phyloP scores from a whole-genome alignment of 2,888 invertebrate genomes.

The Tillus elongatus region DNA sequence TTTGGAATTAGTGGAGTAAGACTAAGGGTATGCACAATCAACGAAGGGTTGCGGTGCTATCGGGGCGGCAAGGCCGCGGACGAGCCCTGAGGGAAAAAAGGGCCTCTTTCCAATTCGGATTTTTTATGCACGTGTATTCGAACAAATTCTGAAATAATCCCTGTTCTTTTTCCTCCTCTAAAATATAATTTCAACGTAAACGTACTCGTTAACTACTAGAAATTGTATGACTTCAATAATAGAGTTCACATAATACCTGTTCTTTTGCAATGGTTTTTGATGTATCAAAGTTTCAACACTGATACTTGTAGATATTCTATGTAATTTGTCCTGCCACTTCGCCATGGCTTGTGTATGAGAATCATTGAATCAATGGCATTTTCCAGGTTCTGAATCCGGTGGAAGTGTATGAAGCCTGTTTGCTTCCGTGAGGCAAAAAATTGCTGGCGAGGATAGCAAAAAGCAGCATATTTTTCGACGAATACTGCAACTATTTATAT shows the following conservation, averaged over 20 bases:
- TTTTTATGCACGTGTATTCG: slow-evolving; percentile 12
- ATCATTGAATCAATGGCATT: too few species aligned
- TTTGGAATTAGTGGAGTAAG: too few species aligned
- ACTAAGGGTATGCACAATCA: too few species aligned
- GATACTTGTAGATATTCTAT: slow-evolving; percentile 8
- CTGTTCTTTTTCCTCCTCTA: slow-evolving; percentile 10
- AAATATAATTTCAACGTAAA: slow-evolving; percentile 11
- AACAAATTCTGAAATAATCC: slow-evolving; percentile 13
- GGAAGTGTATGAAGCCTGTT: slow-evolving; percentile 8
- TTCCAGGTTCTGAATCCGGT: too few species aligned
- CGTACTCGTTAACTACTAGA: slow-evolving; percentile 10
- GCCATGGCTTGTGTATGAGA: slow-evolving; percentile 13
- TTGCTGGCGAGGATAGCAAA: too few species aligned
- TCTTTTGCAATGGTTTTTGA: slow-evolving; percentile 10
- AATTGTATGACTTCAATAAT: slow-evolving; percentile 13
- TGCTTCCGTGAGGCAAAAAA: too few species aligned
- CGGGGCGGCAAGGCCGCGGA: too few species aligned
- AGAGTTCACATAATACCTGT: too few species aligned
- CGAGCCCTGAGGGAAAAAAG: too few species aligned
- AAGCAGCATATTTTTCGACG: too few species aligned
- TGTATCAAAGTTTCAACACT: slow-evolving; percentile 11
- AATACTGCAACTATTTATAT: too few species aligned
- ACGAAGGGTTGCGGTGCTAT: too few species aligned
- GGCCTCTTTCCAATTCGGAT: slow-evolving; percentile 14
- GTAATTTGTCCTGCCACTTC: slow-evolving; percentile 10